Conservation (phyloP, 2,888 invertebrate species). For the Cylindroiulus punctatus region DNA sequence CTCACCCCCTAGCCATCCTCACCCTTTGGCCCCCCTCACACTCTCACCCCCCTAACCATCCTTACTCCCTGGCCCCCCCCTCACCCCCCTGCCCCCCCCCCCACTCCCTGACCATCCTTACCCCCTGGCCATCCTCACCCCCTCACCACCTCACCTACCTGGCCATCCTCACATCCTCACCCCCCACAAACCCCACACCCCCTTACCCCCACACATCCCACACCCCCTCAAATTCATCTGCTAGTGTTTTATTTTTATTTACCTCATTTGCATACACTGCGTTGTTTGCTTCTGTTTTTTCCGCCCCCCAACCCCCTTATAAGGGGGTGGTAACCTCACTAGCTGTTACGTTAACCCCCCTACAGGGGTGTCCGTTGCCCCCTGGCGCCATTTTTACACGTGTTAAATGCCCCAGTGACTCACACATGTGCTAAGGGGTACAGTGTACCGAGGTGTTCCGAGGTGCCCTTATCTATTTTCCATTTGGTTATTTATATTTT, state of each 20-base stretch:
- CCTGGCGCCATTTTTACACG: constrained; percentile 2
- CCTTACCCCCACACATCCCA: not conserved
- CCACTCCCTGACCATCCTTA: too few relatives aligned
- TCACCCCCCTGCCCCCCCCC: too few relatives aligned
- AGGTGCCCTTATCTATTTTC: constrained; percentile 7
- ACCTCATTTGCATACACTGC: constrained; percentile 46
- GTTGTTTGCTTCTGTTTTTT: constrained; percentile 51
- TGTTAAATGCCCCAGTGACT: not conserved
- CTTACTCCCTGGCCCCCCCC: too few relatives aligned
- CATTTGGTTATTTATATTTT: not conserved
- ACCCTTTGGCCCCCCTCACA: too few relatives aligned
- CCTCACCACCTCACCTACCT: too few relatives aligned
- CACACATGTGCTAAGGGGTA: not conserved
- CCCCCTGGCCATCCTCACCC: too few relatives aligned
- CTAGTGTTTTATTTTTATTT: constrained; percentile 46
- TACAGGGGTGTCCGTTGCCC: not conserved
- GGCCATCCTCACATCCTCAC: too few relatives aligned
- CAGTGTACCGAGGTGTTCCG: too few relatives aligned
- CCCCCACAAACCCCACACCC: too few relatives aligned
- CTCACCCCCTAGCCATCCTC: too few relatives aligned
- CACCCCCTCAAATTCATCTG: constrained; percentile 29
- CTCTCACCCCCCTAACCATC: too few relatives aligned
- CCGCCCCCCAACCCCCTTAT: not conserved
- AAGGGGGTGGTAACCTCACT: too few relatives aligned
- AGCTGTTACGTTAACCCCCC: not conserved